Conservation (phyloP, 2,797 vertebrate species). For the Meda fulgida region DNA sequence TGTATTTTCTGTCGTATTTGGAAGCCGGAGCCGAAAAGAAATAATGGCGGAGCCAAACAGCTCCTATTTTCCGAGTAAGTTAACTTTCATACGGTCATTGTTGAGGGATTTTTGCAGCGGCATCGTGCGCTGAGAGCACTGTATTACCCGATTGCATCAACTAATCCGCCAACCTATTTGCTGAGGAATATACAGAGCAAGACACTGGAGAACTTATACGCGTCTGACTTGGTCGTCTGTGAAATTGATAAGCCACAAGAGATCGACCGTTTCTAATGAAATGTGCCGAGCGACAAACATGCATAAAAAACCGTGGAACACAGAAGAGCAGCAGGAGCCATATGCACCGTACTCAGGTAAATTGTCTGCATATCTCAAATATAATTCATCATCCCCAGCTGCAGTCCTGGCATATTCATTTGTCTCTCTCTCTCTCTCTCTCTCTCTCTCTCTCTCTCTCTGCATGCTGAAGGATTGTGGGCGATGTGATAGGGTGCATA, state of each 20-base stretch:
- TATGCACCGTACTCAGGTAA: conserved; percentile 28
- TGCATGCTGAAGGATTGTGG: conserved; percentile 40
- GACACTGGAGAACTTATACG: conserved; percentile 33
- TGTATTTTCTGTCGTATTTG: conserved; percentile 31
- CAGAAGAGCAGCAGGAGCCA: conserved; percentile 33
- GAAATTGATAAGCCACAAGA: conserved; percentile 54
- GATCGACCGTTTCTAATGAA: conserved; percentile 43
- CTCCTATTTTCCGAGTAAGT: conserved; percentile 44
- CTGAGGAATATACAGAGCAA: conserved; percentile 47
- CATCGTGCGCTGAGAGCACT: conserved; percentile 1
- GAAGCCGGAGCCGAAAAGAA: conserved; percentile 13
- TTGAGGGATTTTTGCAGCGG: conserved; percentile 47
- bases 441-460: conserved; percentile 37
- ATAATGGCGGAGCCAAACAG: conserved; percentile 10
- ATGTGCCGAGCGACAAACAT: conserved; percentile 31
- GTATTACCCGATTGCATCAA: conserved; percentile 50
- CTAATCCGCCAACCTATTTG: conserved; percentile 49
- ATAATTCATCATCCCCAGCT: conserved; percentile 52
- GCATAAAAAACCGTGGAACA: conserved; percentile 35
- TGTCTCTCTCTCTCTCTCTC: conserved; percentile 39
- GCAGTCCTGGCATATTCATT: conserved; percentile 48
- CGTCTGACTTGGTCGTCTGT: conserved; percentile 43
- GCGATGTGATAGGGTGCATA: conserved; percentile 42
- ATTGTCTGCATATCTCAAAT: conserved; percentile 49
- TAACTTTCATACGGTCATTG: conserved; percentile 45